phyloP scores from a whole-genome alignment of 2,797 vertebrate species.

The Fringilla coelebs region DNA sequence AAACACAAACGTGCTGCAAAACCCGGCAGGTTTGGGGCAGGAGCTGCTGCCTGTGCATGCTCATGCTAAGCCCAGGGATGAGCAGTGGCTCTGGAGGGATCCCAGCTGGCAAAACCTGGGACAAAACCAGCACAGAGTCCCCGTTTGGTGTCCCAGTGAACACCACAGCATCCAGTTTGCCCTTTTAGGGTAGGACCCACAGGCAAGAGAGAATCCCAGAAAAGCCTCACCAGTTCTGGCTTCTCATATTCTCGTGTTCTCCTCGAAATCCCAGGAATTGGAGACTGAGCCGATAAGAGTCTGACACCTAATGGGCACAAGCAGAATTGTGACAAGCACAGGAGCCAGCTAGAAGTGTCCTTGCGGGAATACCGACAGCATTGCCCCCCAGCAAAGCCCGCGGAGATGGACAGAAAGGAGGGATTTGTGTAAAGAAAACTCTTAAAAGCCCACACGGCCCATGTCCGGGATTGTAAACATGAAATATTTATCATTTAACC shows the following conservation, averaged over 20 bases:
- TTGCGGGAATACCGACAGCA: neutral
- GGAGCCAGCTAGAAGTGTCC: neutral
- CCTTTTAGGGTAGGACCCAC: neutral
- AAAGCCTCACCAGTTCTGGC: neutral
- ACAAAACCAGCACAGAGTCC: neutral
- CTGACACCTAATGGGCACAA: constrained; percentile 65
- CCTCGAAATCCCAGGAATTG: neutral
- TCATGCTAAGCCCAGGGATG: neutral
- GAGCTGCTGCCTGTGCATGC: neutral
- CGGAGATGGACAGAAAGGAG: neutral
- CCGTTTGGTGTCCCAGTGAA: neutral
- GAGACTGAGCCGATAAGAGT: neutral
- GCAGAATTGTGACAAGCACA: neutral
- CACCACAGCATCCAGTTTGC: neutral
- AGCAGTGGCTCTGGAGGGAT: neutral
- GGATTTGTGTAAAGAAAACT: neutral
- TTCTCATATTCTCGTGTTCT: neutral
- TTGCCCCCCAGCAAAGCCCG: neutral
- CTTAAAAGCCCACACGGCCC: neutral
- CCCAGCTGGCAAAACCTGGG: neutral
- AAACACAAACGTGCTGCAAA: neutral
- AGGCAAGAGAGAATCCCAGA: fast-evolving
- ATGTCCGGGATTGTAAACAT: neutral
- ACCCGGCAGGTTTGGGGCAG: neutral
- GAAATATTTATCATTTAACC: neutral